Conservation (phyloP, 2,797 vertebrate species). For the Monodelphis domestica region DNA sequence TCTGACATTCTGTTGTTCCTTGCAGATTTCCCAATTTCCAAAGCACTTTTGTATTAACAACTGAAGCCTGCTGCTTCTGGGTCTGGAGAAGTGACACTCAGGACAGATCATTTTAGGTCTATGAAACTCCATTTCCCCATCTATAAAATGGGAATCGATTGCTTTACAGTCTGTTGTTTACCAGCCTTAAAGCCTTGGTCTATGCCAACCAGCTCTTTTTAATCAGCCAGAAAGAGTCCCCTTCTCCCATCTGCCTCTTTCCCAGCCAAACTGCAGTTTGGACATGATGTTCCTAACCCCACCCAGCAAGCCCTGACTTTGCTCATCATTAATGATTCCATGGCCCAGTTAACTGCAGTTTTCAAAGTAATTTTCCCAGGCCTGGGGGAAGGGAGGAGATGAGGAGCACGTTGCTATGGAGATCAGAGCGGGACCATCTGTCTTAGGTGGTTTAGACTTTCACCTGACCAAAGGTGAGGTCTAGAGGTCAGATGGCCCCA, state of each 20-base stretch:
- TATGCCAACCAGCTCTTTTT: not conserved
- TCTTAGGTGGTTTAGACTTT: conserved; percentile 39
- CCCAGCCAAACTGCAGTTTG: not conserved
- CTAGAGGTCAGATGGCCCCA: conserved; percentile 44
- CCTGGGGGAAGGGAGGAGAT: conserved; percentile 42
- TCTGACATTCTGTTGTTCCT: not conserved
- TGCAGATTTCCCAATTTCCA: not conserved
- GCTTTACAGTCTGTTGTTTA: not conserved
- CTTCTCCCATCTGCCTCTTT: not conserved
- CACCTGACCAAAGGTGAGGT: conserved; percentile 41
- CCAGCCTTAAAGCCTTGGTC: not conserved
- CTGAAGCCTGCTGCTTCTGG: not conserved
- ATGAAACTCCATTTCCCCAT: not conserved
- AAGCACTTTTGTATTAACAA: not conserved
- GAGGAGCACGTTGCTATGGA: conserved; percentile 57
- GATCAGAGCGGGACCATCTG: conserved; percentile 45
- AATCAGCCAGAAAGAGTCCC: not conserved
- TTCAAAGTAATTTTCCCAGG: conserved; percentile 51
- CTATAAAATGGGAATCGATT: not conserved
- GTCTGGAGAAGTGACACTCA: not conserved
- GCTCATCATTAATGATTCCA: conserved; percentile 51
- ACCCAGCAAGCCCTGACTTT: conserved; percentile 27
- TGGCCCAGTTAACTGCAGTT: conserved; percentile 46
- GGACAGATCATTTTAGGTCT: not conserved
- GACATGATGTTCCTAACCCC: conserved; percentile 18